phyloP scores from a whole-genome alignment of 2,113 vertebrate species.

The Noturus placidus region DNA sequence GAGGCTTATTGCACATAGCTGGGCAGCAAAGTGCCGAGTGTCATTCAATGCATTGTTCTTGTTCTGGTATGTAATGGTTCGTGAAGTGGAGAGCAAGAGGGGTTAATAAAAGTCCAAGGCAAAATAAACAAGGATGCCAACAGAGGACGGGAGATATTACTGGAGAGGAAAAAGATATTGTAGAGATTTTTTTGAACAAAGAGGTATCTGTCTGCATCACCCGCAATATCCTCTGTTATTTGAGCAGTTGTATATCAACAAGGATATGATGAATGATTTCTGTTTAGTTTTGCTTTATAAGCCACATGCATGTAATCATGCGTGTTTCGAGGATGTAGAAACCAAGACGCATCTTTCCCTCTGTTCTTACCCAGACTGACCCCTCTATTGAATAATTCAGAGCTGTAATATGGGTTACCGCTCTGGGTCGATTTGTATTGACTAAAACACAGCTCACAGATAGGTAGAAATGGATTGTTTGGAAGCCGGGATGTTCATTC shows the following conservation, averaged over 20 bases:
- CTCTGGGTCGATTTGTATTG: slow-evolving; percentile 19
- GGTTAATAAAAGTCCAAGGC: not conserved
- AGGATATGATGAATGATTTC: not conserved
- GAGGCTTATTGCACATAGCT: slow-evolving; percentile 2
- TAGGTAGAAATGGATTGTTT: not conserved
- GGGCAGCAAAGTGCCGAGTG: not conserved
- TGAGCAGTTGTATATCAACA: not conserved
- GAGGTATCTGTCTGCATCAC: not conserved
- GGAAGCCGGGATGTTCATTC: not conserved
- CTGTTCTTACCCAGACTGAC: not conserved
- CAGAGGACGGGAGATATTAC: not conserved
- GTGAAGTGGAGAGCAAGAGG: not conserved
- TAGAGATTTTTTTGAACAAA: not conserved
- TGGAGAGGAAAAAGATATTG: not conserved
- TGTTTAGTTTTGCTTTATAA: not conserved
- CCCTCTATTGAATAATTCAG: not conserved
- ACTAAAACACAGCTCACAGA: not conserved
- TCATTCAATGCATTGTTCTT: not conserved
- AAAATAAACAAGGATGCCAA: not conserved
- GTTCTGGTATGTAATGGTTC: not conserved
- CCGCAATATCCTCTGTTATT: not conserved
- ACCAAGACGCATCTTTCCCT: not conserved
- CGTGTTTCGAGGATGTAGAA: not conserved
- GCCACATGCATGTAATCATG: not conserved
- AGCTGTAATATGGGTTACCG: not conserved